Conservation (phyloP, 2,888 invertebrate species). For the Yponomeuta cagnagella region DNA sequence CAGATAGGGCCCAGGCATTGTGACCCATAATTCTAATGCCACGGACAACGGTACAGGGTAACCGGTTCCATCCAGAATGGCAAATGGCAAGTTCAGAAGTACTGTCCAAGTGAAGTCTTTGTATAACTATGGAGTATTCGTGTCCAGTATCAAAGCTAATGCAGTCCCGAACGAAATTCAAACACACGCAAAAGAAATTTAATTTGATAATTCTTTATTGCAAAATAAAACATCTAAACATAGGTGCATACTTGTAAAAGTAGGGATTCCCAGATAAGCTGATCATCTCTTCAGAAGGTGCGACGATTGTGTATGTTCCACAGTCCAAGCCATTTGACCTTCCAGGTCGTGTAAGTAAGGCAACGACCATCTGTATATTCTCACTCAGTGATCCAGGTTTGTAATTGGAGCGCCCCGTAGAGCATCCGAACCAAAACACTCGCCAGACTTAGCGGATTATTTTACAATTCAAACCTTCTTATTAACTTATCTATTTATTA, state of each 20-base stretch:
- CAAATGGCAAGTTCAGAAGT: not conserved
- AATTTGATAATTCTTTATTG: no score
- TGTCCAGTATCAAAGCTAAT: no score
- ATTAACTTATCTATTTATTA: not conserved
- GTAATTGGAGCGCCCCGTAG: constrained; percentile 25
- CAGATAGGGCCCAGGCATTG: not conserved
- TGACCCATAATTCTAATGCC: constrained; percentile 53
- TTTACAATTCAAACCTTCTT: not conserved
- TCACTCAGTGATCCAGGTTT: constrained; percentile 12
- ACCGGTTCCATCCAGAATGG: constrained; percentile 38
- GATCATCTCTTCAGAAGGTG: no score
- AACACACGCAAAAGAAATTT: no score
- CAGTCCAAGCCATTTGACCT: not conserved
- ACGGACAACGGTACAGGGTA: constrained; percentile 41
- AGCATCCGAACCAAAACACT: constrained; percentile 6
- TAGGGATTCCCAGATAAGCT: no score
- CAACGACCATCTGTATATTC: not conserved
- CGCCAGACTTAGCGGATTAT: not conserved
- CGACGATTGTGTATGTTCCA: no score
- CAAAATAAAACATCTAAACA: no score
- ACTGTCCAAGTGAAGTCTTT: not conserved
- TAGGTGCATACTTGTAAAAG: no score
- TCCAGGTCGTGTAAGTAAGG: not conserved
- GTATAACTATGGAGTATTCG: no score
- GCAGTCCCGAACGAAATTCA: no score